Evolutionary conservation across 1,140 invertebrate species (phyloP).

Genomic region (Bilobella aurantiaca): DNA sequence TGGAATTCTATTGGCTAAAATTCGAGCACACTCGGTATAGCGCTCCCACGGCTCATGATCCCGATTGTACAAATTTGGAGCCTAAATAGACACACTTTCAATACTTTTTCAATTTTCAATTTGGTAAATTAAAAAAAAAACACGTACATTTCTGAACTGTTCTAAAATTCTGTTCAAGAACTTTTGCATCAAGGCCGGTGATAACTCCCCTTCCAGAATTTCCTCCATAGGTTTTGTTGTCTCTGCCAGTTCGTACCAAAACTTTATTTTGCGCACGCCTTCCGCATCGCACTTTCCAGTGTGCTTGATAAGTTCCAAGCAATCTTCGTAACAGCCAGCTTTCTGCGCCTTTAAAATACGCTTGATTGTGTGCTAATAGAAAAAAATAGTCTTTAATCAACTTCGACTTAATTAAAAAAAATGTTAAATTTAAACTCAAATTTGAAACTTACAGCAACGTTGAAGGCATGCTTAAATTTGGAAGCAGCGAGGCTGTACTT

Average conservation of each 20-base stretch:
- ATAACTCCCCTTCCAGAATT: background rate
- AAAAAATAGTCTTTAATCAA: no score
- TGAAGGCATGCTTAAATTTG: background rate
- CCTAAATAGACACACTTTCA: background rate
- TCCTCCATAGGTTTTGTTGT: background rate
- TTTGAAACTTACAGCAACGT: background rate
- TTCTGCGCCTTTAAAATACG: conserved; percentile 22
- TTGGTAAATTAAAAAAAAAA: background rate
- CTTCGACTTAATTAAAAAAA: background rate
- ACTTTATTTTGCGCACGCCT: conserved; percentile 8
- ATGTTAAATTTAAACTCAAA: background rate
- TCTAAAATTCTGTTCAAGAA: background rate
- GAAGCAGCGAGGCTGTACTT: conserved; percentile 22
- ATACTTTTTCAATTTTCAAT: conserved; percentile 6
- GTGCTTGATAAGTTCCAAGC: conserved; percentile 23
- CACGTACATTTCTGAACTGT: background rate
- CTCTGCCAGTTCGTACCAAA: conserved; percentile 1
- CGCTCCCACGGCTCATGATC: background rate
- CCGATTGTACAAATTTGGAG: background rate
- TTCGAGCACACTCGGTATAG: background rate
- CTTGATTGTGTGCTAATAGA: background rate
- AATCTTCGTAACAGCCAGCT: conserved; percentile 17
- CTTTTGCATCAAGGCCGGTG: background rate
- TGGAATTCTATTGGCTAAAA: conserved; percentile 6
- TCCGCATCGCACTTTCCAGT: conserved; percentile 4